phyloP scores from a whole-genome alignment of 1,140 invertebrate genomes.

The Drosophila repletoides region DNA sequence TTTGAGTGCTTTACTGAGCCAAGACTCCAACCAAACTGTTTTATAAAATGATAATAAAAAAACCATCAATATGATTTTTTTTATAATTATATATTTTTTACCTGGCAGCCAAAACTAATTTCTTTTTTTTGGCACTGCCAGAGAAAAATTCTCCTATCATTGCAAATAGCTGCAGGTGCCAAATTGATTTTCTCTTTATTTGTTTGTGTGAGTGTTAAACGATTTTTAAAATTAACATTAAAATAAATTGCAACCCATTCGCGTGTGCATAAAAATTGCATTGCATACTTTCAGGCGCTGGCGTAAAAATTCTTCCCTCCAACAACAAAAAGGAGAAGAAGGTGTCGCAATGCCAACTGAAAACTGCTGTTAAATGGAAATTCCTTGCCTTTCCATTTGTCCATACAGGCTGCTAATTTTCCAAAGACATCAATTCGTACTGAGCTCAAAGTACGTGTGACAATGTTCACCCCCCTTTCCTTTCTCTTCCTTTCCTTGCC shows the following conservation, averaged over 20 bases:
- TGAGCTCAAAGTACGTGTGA: conserved; percentile 68
- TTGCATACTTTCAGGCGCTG: conserved; percentile 53
- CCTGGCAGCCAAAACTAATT: too few relatives aligned
- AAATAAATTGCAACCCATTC: conserved; percentile 52
- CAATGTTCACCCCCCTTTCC: conserved; percentile 35
- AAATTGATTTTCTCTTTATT: conserved; percentile 19
- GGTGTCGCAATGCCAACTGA: conserved; percentile 46
- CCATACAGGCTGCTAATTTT: conserved; percentile 65
- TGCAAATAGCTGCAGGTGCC: conserved; percentile 10
- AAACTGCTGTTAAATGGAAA: conserved; percentile 21
- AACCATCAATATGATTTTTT: too few relatives aligned
- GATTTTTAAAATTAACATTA: conserved; percentile 10
- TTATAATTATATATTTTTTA: too few relatives aligned
- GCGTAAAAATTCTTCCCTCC: background rate
- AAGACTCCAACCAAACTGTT: too few relatives aligned
- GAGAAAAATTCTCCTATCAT: background rate
- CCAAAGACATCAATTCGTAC: conserved; percentile 75
- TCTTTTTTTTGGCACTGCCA: too few relatives aligned
- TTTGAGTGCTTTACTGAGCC: too few relatives aligned
- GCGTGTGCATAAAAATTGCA: conserved; percentile 48
- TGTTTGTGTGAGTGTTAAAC: background rate
- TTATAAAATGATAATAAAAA: too few relatives aligned
- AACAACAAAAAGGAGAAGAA: conserved; percentile 24
- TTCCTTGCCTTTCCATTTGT: conserved; percentile 30
- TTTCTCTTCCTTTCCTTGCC: background rate